Conservation (phyloP, 2,113 vertebrate genomes). For the Heterotilapia buettikoferi region DNA sequence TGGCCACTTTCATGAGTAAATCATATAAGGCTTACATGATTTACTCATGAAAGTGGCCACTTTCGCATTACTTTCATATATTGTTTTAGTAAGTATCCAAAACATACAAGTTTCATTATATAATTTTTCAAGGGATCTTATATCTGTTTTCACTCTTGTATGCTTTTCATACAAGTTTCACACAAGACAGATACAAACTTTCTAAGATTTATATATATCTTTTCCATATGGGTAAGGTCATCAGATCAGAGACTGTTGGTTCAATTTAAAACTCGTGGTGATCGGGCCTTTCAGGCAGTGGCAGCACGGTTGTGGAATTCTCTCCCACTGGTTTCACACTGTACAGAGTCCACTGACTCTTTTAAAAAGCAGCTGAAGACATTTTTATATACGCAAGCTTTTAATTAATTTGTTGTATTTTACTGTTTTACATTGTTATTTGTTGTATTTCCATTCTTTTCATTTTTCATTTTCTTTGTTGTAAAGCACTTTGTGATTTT, state of each 20-base stretch:
- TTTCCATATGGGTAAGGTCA: no score
- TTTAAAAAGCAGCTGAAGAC: not conserved
- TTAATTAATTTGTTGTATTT: not conserved
- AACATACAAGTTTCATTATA: no score
- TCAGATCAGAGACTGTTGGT: not conserved
- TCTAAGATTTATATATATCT: no score
- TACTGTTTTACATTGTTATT: not conserved
- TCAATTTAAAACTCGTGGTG: accelerated
- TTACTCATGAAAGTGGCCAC: no score
- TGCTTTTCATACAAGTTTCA: no score
- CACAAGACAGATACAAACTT: no score
- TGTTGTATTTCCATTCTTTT: not conserved
- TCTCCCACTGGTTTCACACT: not conserved
- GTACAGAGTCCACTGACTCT: accelerated
- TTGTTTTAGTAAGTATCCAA: no score
- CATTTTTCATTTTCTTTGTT: not conserved
- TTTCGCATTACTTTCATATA: no score
- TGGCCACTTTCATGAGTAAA: no score
- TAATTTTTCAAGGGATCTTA: no score
- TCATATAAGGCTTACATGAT: no score
- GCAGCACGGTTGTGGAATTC: not conserved
- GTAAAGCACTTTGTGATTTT: not conserved
- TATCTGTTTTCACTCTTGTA: no score
- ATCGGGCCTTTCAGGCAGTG: not conserved
- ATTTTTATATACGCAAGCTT: accelerated